Conservation (phyloP, 1,140 invertebrate species). For the Drosophila ercepeae region DNA sequence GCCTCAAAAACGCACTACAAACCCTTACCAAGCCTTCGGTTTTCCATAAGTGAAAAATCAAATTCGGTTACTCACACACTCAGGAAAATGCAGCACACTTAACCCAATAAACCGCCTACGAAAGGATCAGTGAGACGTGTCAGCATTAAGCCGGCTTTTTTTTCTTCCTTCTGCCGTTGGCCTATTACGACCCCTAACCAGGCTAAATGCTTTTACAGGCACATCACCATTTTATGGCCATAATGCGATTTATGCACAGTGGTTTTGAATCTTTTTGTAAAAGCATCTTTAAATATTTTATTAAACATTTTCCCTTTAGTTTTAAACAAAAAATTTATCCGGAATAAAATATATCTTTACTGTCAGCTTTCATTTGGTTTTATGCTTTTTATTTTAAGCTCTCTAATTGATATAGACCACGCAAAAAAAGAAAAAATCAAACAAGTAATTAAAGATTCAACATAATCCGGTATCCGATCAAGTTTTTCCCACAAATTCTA, state of each 20-base stretch:
- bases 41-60: conserved; percentile 52
- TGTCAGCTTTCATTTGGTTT: not conserved
- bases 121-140: conserved; percentile 51
- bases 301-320: no score
- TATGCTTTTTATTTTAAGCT: conserved; percentile 14
- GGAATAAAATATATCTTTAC: not conserved
- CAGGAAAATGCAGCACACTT: conserved; percentile 46
- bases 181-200: conserved; percentile 37
- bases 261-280: not conserved
- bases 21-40: not conserved
- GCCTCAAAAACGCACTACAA: conserved; percentile 29
- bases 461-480: conserved; percentile 17
- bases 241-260: conserved; percentile 48
- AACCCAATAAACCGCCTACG: conserved; percentile 64
- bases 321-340: not conserved
- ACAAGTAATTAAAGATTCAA: conserved; percentile 27
- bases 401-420: conserved; percentile 11
- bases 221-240: conserved; percentile 50
- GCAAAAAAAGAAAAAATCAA: conserved; percentile 15
- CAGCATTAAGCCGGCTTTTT: conserved; percentile 42
- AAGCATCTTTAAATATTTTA: no score
- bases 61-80: conserved; percentile 32
- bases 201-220: conserved; percentile 37
- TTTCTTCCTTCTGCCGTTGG: not conserved
- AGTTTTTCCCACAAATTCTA: conserved; percentile 23